Evolutionary conservation across 2,797 vertebrate genomes (phyloP).

Genomic region (Gallinago nigripennis): DNA sequence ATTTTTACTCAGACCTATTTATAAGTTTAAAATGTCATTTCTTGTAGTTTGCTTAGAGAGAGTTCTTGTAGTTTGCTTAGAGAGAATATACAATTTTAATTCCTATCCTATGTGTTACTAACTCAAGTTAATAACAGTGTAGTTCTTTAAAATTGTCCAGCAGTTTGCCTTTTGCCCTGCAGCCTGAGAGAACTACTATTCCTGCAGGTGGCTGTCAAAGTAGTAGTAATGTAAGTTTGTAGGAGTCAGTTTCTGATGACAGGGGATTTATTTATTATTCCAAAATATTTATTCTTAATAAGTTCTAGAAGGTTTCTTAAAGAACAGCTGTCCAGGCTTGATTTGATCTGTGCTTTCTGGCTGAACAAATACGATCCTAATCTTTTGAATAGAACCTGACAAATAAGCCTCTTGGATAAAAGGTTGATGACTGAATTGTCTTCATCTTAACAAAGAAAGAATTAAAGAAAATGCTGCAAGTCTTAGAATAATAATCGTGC

Average conservation of each 20-base stretch:
- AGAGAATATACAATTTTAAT: not conserved
- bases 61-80: not conserved
- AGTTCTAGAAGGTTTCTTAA: not conserved
- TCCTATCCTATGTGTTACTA: not conserved
- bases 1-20: not conserved
- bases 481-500: not conserved
- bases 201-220: not conserved
- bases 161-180: not conserved
- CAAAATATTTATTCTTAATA: not conserved
- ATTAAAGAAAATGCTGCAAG: not conserved
- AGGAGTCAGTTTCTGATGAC: not conserved
- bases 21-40: not conserved
- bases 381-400: not conserved
- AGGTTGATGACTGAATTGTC: not conserved
- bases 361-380: not conserved
- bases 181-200: not conserved
- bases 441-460: not conserved
- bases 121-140: not conserved
- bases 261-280: not conserved
- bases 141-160: not conserved
- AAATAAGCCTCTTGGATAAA: constrained; percentile 15
- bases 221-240: not conserved
- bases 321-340: not conserved
- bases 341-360: not conserved
- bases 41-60: not conserved